Percentiles rank a stretch among this genome's conserved stretches.
These are phyloP conservation scores for Platichthys stellatus DNA, from an alignment of 2,113 vertebrate genomes.

Conservation along the genomic window DNA sequence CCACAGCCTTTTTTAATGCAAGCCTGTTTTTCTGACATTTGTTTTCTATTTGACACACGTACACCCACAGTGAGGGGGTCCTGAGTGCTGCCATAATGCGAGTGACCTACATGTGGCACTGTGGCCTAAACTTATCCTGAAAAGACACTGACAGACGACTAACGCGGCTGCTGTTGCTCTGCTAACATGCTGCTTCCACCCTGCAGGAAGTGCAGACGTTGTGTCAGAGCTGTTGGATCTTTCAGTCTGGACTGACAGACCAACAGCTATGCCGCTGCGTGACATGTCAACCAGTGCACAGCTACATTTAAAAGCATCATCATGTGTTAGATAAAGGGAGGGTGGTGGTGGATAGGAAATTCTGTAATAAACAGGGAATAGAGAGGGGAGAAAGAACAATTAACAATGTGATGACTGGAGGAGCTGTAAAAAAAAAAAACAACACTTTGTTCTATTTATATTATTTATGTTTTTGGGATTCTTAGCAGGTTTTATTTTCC, in stretches of 20 bases:
- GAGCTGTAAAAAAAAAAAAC: constrained; percentile 31
- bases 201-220: not conserved
- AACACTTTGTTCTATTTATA: constrained; percentile 47
- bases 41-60: no score
- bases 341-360: constrained; percentile 25
- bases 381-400: constrained; percentile 13
- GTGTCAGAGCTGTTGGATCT: not conserved
- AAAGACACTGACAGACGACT: not conserved
- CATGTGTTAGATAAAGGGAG: constrained; percentile 20
- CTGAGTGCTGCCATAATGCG: not conserved
- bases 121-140: not conserved
- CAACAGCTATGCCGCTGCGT: not conserved
- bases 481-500: constrained; percentile 1
- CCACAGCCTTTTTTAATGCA: not conserved
- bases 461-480: constrained; percentile 32
- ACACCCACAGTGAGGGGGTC: not conserved
- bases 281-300: not conserved
- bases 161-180: not conserved
- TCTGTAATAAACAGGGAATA: constrained; percentile 23
- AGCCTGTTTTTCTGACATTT: not conserved
- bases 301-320: not conserved
- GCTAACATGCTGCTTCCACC: not conserved
- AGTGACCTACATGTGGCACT: constrained; percentile 8
- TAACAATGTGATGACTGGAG: constrained; percentile 35
- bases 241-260: not conserved